Evolutionary conservation across 1,140 invertebrate genomes (phyloP), one percentile per base, ranked within the genome.

Genomic region (Andricus grossulariae): DNA sequence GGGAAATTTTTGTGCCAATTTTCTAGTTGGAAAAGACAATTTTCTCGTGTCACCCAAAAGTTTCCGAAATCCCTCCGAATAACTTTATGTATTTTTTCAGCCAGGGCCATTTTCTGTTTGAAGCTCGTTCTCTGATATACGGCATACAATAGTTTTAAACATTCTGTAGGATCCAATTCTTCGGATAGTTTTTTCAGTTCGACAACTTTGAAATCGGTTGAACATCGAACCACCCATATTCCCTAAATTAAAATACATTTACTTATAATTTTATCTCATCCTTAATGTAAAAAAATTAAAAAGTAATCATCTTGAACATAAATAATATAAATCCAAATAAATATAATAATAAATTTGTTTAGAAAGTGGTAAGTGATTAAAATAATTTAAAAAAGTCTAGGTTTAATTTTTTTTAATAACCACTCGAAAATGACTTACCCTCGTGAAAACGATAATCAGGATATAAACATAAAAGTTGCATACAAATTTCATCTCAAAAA

Each of bases 401-500:
- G 32, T 16, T 66, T 3, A 39, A 16, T 15, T 18, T 25, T 3
- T 25, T 2, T 15, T 15, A 45, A 66, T 39, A 39, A 66, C 16
- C 0, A 1, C 39, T 45, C 39, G 10, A 32, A 32, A 60, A 60
- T 6, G 15, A 66, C 60, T 66, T 66, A 66, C 60, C 32, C 7
- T 66, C 5, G 16, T 39, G 8, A 39, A 32, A 45, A 66, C 18
- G 18, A 55, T 19, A 21, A 55, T 39, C 15, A n/a, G n/a, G 8
- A 39, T 39, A 66, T 32, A 66, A 6, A 39, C 32, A 66, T 66
- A 39, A 66, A 45, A 66, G 32, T 66, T 39, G 7, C 4, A 32
- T 66, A 66, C 6, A 45, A 66, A 66, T 66, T 66, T 66, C 60
- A 66, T 66, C 60, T 66, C 32, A 66, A 66, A 66, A 66, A 60